phyloP scores from a whole-genome alignment of 2,888 invertebrate species.

The Campoplex nolae region DNA sequence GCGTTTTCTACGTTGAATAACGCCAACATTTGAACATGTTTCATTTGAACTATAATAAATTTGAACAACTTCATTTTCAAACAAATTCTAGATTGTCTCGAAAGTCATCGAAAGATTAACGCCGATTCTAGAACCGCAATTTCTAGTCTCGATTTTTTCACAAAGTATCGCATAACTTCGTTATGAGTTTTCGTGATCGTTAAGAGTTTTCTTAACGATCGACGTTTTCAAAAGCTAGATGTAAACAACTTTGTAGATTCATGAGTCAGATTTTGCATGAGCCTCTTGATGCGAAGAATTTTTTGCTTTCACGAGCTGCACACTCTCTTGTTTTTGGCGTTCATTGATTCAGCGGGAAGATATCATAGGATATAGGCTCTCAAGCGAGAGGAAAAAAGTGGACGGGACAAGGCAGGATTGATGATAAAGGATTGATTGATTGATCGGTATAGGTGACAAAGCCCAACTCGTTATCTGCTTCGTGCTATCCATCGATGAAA shows the following conservation, averaged over 20 bases:
- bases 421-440: conserved; percentile 56
- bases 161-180: conserved; percentile 24
- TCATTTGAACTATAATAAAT: neutral
- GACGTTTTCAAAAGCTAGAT: conserved; percentile 45
- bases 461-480: conserved; percentile 49
- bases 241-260: neutral
- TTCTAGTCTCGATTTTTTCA: neutral
- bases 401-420: conserved; percentile 51
- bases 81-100: too few species aligned
- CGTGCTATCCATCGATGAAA: conserved; percentile 49
- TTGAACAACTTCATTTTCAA: neutral
- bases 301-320: conserved; percentile 34
- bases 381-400: neutral
- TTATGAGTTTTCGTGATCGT: too few species aligned
- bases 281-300: conserved; percentile 33
- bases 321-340: conserved; percentile 7
- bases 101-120: neutral
- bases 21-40: neutral
- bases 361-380: conserved; percentile 5
- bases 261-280: conserved; percentile 34
- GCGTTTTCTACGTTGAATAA: neutral
- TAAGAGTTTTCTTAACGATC: conserved; percentile 59
- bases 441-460: conserved; percentile 36
- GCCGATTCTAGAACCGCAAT: neutral
- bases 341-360: conserved; percentile 41